phyloP scores from a whole-genome alignment of 2,113 vertebrate genomes.

The Xenopus borealis region DNA sequence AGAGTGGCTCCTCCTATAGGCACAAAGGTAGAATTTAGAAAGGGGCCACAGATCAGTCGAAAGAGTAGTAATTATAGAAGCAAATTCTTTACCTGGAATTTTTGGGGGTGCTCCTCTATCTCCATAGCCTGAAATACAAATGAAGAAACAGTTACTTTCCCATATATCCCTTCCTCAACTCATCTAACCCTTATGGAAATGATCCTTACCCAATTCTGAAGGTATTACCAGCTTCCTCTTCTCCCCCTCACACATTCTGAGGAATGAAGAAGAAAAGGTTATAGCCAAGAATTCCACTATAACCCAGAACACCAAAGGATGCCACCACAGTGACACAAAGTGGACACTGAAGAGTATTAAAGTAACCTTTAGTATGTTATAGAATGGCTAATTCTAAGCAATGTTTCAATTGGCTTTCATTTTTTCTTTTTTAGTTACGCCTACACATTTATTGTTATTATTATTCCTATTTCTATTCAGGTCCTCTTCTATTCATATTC shows the following conservation, averaged over 20 bases:
- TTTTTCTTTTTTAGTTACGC: no score
- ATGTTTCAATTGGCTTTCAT: no score
- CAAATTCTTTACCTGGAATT: constrained; percentile 73
- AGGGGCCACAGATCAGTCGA: not conserved
- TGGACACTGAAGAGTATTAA: no score
- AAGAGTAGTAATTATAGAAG: not conserved
- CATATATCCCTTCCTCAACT: not conserved
- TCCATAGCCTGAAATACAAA: constrained; percentile 71
- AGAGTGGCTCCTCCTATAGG: constrained; percentile 79
- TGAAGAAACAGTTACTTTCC: constrained; percentile 11
- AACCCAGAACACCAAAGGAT: no score
- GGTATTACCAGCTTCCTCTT: constrained; percentile 91
- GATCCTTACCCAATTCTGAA: constrained; percentile 75
- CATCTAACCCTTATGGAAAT: no score
- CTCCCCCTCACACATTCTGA: constrained; percentile 87
- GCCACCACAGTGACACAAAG: no score
- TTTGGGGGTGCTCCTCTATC: constrained; percentile 86
- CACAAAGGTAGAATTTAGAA: not conserved
- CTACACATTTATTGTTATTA: no score
- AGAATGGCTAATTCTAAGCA: no score
- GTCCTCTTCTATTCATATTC: no score
- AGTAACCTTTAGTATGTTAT: no score
- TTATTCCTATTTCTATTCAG: no score
- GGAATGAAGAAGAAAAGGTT: not conserved
- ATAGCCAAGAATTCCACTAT: no score